Base-by-base conservation (phyloP, 2,888 invertebrate species). In the Herminia tarsipennalis region DNA sequence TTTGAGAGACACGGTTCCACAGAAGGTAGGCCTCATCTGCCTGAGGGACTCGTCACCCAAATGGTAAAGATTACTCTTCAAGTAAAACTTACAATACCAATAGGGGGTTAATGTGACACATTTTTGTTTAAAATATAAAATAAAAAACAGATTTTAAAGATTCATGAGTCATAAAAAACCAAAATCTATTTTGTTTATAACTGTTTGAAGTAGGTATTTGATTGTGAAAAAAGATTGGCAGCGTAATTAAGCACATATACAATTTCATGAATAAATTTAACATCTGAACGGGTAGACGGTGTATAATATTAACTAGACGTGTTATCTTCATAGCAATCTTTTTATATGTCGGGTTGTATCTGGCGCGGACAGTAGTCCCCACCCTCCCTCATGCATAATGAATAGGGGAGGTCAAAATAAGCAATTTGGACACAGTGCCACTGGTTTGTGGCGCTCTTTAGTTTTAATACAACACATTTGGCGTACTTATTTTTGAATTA, bases 341-440 rank as follows among this genome's bases (percentile, higher is more conserved):
- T 73, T 73, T 73, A 68, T 67, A 76, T 67, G 70, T 65, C 60
- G 64, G 65, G 61, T 57, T 58, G 66, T 69, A 73, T 76, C 76
- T 73, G 74, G 69, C 69, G 74, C 54, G 66, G 73, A 71, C 77
- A 70, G 70, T 58, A 58, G 61, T 62, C 64, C 62, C 60, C 56
- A 57, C 62, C 50, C 49, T 59, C 68, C 66, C 76, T 86, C 85
- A 85, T 88, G 84, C 86, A 88, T 88, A 88, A 87, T 88, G 84
- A 88, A 88, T 80, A 72, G 56, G 67, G 58, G 56, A 74, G 83
- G 83, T 81, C 83, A 81, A 87, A 87, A 86, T 85, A 87, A 87
- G 87, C 86, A 85, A 87, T 88, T 86, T 86, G 79, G 80, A 77
- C 86, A 80, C 82, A 74, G 80, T 76, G 76, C 77, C 81, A 79